Percentiles rank a stretch among this genome's conserved stretches.
These are phyloP conservation scores for Olivierus martensii DNA, from an alignment of 1,140 invertebrate genomes.

Conservation along the genomic window DNA sequence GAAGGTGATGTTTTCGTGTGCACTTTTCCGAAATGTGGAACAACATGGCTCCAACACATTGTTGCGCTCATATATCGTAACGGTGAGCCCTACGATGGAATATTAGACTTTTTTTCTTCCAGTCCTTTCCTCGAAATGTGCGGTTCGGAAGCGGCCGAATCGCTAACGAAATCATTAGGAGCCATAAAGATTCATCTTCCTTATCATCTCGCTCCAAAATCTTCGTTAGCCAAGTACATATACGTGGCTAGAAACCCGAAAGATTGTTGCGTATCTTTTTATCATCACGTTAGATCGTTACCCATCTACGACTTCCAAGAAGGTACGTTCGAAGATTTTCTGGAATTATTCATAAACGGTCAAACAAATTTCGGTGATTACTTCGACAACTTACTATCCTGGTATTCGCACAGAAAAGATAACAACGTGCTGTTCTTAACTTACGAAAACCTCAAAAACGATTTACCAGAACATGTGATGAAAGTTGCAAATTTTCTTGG, in stretches of 20 bases:
- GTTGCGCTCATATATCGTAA: neutral
- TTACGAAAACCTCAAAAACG: constrained; percentile 20
- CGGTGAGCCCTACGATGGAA: neutral
- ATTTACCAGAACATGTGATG: constrained; percentile 27
- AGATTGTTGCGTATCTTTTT: constrained; percentile 20
- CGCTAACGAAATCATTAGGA: neutral
- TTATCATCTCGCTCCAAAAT: constrained; percentile 4
- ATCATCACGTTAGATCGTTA: constrained; percentile 14
- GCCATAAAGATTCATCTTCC: constrained; percentile 15
- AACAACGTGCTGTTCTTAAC: constrained; percentile 28
- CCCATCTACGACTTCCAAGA: constrained; percentile 3
- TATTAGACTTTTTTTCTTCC: neutral
- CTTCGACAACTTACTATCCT: constrained; percentile 28
- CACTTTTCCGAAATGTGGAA: constrained; percentile 20
- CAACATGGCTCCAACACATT: constrained; percentile 30
- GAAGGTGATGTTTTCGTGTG: constrained; percentile 12
- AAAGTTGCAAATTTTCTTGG: constrained; percentile 34
- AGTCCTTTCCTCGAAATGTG: constrained; percentile 15
- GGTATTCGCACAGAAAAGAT: constrained; percentile 22
- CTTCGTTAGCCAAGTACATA: constrained; percentile 18
- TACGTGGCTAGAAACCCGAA: constrained; percentile 20
- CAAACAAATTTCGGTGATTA: constrained; percentile 28
- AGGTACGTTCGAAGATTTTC: constrained; percentile 26
- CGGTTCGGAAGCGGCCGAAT: constrained; percentile 6
- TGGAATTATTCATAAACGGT: constrained; percentile 27